Base-by-base conservation (phyloP, 2,797 vertebrate genomes). In the Scarus forsteni region DNA sequence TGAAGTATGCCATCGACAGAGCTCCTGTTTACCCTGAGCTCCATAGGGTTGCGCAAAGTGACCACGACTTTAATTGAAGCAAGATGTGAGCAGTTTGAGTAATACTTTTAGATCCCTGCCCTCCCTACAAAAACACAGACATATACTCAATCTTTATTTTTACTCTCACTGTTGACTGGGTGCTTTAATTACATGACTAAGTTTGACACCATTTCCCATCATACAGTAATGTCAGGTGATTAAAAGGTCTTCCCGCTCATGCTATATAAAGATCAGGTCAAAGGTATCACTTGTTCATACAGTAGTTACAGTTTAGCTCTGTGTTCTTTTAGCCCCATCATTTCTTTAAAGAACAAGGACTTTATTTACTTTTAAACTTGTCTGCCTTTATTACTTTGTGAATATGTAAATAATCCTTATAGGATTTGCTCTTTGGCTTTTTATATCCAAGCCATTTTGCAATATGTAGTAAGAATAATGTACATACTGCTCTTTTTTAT, bases 11-110 rank as follows among this genome's bases (percentile, higher is more conserved):
- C 86, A 81, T 92, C 74, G 68, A 83, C 83, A 82, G 70, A 83
- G 86, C 88, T 89, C 81, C 85, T 89, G 88, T 92, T 91, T 92
- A 90, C 81, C 79, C 88, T 88, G 86, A 82, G 81, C 89, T 93
- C 88, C 83, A 83, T 48, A 61, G 83, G 83, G 78, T 90, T 93
- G 86, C 76, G 77, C 83, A 92, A 91, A 92, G 81, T 87, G 84
- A 88, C 90, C 88, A 38, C 89, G 81, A 66, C 81, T 85, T 87
- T 86, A 87, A 92, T 92, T 88, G 86, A 86, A 90, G 87, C 91
- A 94, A 92, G 90, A 90, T 92, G 92, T 89, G 71, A 40, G 19
- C 69, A 70, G 79, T 81, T 88, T 88, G 88, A 89, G 90, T 83
- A 92, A 92, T 83, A 79, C 75, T 81, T 84, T 77, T 66, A 88